Evolutionary conservation across 2,888 invertebrate species (phyloP).

Genomic region (Neoascia interrupta): DNA sequence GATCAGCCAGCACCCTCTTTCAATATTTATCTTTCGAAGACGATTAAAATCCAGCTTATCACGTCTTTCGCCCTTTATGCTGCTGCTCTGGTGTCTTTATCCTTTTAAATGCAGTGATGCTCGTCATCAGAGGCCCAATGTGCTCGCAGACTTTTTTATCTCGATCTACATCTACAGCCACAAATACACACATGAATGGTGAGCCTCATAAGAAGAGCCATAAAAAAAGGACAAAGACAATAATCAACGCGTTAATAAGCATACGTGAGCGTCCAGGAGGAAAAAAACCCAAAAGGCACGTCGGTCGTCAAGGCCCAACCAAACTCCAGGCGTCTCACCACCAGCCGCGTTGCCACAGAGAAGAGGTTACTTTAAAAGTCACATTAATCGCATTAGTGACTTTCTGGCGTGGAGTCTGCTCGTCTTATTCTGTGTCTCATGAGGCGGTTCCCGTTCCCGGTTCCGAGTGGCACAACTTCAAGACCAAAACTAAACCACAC

Average conservation of each 20-base stretch:
- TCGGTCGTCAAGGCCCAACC: too few relatives aligned
- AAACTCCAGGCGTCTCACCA: constrained; percentile 19
- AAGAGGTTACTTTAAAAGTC: constrained; percentile 51
- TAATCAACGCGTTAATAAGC: constrained; percentile 60
- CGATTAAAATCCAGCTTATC: constrained; percentile 66
- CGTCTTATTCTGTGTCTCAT: constrained; percentile 49
- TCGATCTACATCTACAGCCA: not conserved
- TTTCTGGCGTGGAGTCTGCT: constrained; percentile 34
- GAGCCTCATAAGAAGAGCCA: constrained; percentile 45
- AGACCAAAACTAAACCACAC: constrained; percentile 17
- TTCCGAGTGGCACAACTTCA: constrained; percentile 2
- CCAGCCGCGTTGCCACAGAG: constrained; percentile 19
- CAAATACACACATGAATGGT: constrained; percentile 37
- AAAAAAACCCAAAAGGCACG: constrained; percentile 43
- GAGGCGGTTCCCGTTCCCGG: too few relatives aligned
- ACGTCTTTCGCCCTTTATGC: constrained; percentile 6
- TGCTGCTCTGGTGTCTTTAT: constrained; percentile 32
- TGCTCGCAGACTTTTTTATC: constrained; percentile 40
- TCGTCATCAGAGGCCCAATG: constrained; percentile 19
- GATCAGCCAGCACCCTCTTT: constrained; percentile 30
- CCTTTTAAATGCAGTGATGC: too few relatives aligned
- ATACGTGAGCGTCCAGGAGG: constrained; percentile 32
- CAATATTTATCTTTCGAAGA: constrained; percentile 61
- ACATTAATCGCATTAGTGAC: constrained; percentile 66
- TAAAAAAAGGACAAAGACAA: constrained; percentile 38